A percentile compares a stretch with the other conserved stretches of the same genome.
Conservation (phyloP, 1,140 invertebrate species). For the Orchesella cincta region DNA sequence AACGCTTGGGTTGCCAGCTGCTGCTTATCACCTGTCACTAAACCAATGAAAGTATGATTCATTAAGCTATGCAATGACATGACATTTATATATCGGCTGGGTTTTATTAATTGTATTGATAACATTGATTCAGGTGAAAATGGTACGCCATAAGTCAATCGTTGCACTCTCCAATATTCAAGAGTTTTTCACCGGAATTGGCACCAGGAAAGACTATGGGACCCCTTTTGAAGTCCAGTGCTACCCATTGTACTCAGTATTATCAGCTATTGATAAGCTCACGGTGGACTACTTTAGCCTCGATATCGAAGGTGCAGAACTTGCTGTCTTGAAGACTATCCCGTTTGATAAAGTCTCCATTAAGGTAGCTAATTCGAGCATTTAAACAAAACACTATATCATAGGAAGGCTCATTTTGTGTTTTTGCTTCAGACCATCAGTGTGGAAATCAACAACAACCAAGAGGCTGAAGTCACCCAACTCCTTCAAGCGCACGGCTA, state of each 20-base stretch:
- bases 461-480: too few relatives aligned
- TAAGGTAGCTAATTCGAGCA: not conserved
- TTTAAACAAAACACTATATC: not conserved
- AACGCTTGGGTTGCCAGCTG: constrained; percentile 49
- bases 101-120: not conserved
- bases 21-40: not conserved
- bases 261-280: constrained; percentile 56
- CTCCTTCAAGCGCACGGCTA: too few relatives aligned
- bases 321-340: constrained; percentile 61
- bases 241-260: constrained; percentile 59
- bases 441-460: constrained; percentile 9
- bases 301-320: constrained; percentile 61
- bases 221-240: constrained; percentile 56
- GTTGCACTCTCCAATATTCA: not conserved
- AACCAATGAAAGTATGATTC: not conserved
- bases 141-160: not conserved
- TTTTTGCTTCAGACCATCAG: not conserved
- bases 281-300: constrained; percentile 59
- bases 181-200: not conserved
- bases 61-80: not conserved
- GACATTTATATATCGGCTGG: not conserved
- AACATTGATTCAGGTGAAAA: not conserved
- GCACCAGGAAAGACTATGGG: not conserved
- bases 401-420: not conserved
- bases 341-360: constrained; percentile 56